Evolutionary conservation across 2,888 invertebrate genomes (phyloP), one percentile per base, ranked within the genome.

Genomic region (Stegophylla sp.): DNA sequence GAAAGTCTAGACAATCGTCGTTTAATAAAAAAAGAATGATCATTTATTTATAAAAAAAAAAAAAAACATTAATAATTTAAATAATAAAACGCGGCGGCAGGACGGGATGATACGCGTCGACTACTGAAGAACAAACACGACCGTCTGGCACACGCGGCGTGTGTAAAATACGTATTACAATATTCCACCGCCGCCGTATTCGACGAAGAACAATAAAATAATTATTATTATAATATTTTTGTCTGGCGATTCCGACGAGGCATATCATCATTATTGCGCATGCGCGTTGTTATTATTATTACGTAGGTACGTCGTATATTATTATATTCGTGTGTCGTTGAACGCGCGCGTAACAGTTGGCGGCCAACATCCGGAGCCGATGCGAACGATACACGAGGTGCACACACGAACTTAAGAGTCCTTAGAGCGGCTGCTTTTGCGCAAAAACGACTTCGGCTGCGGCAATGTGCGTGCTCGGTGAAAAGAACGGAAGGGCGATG

Each of bases 271-370:
- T 34, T n/a, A n/a, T n/a, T n/a, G n/a, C n/a, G 34, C 34, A 34
- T 3, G 7, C 34, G 34, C 34, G 34, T 5, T 34, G 7, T 7
- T 34, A 34, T 34, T 34, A 34, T 34, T 5, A 3, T 34, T 34
- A 34, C 34, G 34, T 34, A 34, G 7, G 34, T 34, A 34, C 34
- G 20, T 3, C 9, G 0, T 34, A 34, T 26, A 17, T 45, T 9
- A n/a, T n/a, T 9, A n/a, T 34, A n/a, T 48, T 45, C 15, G n/a
- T 23, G 10, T 23, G n/a, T n/a, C n/a, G n/a, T n/a, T n/a, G n/a
- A n/a, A n/a, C n/a, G n/a, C n/a, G 56, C 45, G 61, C 17, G 64
- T 75, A 75, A 75, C 75, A 75, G 64, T 75, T 75, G 64, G 75
- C 51, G 26, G 23, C n/a, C 63, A 53, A 64, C 64, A 26, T 51